Evolutionary conservation across 2,113 vertebrate species (phyloP).

Genomic region (Rhynchomys soricoides): DNA sequence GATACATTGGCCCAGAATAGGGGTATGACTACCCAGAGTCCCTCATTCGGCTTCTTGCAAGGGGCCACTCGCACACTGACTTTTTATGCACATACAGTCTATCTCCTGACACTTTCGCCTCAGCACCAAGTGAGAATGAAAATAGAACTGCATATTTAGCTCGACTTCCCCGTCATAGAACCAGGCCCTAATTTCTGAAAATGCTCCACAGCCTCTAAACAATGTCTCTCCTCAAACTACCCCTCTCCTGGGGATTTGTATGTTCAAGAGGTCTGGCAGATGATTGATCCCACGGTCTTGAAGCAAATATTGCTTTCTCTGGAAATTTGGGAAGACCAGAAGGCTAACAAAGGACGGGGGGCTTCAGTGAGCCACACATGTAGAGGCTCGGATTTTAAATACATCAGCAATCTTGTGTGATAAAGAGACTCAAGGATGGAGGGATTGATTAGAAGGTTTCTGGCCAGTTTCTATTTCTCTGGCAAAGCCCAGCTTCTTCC

Average conservation of each 20-base stretch:
- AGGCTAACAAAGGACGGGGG: neutral
- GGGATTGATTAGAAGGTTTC: constrained; percentile 35
- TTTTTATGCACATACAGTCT: constrained; percentile 75
- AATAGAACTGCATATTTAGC: constrained; percentile 82
- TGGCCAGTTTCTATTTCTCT: constrained; percentile 34
- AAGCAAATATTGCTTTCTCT: neutral
- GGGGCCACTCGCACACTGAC: constrained; percentile 69
- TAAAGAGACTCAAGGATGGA: neutral
- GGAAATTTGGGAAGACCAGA: neutral
- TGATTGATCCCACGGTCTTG: neutral
- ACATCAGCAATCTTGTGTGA: neutral
- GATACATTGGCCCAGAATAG: neutral
- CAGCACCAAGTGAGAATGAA: constrained; percentile 78
- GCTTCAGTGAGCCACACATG: neutral
- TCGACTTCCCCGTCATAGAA: constrained; percentile 68
- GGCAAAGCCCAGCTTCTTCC: constrained; percentile 38
- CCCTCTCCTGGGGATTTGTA: constrained; percentile 17
- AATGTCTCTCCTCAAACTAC: constrained; percentile 28
- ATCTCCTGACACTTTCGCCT: constrained; percentile 74
- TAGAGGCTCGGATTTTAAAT: constrained; percentile 42
- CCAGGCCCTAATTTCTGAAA: constrained; percentile 76
- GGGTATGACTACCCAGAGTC: constrained; percentile 69
- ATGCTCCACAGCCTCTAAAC: constrained; percentile 68
- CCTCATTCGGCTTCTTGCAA: constrained; percentile 63
- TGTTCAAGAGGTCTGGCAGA: neutral